These are phyloP conservation scores for Keiferia lycopersicella DNA, from an alignment of 2,888 invertebrate species.

Conservation along the genomic window DNA sequence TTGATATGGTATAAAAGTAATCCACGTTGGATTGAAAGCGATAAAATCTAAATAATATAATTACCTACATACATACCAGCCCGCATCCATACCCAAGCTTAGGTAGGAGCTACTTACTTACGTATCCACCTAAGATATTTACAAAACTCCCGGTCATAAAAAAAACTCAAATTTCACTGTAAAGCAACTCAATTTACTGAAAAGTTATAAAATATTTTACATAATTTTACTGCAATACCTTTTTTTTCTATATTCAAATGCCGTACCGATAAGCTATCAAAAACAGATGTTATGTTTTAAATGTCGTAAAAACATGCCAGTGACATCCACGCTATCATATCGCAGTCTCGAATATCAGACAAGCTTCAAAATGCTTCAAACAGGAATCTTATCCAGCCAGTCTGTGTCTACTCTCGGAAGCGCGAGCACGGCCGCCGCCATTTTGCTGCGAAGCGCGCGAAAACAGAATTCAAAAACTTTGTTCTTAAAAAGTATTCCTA, in stretches of 20 bases:
- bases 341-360: conserved; percentile 6
- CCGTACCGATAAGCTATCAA: background rate
- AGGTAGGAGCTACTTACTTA: too few relatives aligned
- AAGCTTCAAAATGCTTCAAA: too few relatives aligned
- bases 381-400: conserved; percentile 15
- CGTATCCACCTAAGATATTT: too few relatives aligned
- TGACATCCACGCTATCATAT: conserved; percentile 4
- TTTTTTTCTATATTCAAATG: background rate
- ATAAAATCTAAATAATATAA: too few relatives aligned
- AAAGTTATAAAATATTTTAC: background rate
- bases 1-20: too few relatives aligned
- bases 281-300: conserved; percentile 3
- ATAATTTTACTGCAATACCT: background rate
- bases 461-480: conserved; percentile 25
- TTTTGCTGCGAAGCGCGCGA: conserved; percentile 19
- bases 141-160: too few relatives aligned
- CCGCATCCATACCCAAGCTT: too few relatives aligned
- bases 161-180: too few relatives aligned
- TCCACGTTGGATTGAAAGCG: too few relatives aligned
- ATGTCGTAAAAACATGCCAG: conserved; percentile 10
- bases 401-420: conserved; percentile 22
- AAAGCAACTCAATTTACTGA: background rate
- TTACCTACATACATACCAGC: too few relatives aligned
- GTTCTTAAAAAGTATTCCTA: conserved; percentile 15
- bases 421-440: conserved; percentile 23